phyloP scores from a whole-genome alignment of 2,797 vertebrate species.

The Artibeus lituratus region DNA sequence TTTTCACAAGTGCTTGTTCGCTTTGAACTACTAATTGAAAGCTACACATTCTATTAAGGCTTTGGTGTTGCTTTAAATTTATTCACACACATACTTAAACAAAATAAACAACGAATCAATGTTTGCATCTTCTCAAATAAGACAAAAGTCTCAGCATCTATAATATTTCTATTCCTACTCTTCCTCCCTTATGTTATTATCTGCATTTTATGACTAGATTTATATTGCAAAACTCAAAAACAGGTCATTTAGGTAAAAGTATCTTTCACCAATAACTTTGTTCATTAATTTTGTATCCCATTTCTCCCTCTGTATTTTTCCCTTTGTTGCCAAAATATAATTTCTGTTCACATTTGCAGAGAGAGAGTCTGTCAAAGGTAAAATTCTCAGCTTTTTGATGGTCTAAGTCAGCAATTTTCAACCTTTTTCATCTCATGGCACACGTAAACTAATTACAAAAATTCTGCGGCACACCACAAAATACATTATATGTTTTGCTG shows the following conservation, averaged over 20 bases:
- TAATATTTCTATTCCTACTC: not conserved
- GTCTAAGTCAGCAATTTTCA: not conserved
- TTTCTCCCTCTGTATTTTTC: not conserved
- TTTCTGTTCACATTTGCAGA: not conserved
- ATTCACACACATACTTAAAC: not conserved
- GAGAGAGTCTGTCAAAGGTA: not conserved
- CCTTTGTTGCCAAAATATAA: not conserved
- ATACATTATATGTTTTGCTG: not conserved
- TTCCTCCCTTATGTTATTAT: not conserved
- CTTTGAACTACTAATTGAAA: not conserved
- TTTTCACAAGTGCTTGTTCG: not conserved
- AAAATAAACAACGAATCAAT: not conserved
- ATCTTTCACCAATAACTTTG: not conserved
- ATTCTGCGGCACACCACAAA: not conserved
- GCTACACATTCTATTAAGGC: not conserved
- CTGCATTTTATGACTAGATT: not conserved
- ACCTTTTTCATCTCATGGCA: not conserved
- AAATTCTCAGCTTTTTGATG: not conserved
- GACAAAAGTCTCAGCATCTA: not conserved
- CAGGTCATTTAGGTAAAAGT: not conserved
- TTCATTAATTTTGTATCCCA: not conserved
- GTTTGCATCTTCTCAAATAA: not conserved
- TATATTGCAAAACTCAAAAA: not conserved
- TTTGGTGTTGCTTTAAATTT: not conserved
- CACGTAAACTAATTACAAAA: not conserved